Base-by-base conservation (phyloP, 2,888 invertebrate species). In the Epirrita christyi region DNA sequence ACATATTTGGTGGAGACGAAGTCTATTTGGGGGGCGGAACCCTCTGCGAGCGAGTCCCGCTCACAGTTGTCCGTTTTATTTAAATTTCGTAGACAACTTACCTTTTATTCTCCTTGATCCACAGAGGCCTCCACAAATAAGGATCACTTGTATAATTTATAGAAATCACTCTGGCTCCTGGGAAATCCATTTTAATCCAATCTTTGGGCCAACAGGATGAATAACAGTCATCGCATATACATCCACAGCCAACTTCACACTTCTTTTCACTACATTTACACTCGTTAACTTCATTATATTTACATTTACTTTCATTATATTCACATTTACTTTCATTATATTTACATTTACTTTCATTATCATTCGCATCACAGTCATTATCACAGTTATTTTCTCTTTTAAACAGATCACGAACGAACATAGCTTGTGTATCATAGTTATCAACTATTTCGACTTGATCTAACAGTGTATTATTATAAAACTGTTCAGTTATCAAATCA, bases 191-290 rank as follows among this genome's bases (percentile, higher is more conserved):
- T 0, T 96, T 94, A 21, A 98, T 82, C 98, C 98, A 98, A 78
- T 98, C 97, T 59, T 94, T 92, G 0, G 97, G 97, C 97, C 97
- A 97, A 74, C 97, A 97, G 9, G 85, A 80, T 0, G 94, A 94
- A 71, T 94, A 94, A 51, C 92, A 93, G 3, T 85, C 76, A 28
- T 86, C 88, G 47, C 91, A 91, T 0, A 83, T 61, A 53, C 92
- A 92, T 0, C 91, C 91, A 37, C 91, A 91, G 0, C 91, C 92
- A 0, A 76, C 64, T 29, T 78, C 76, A 42, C 90, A 89, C 37
- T 66, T 58, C 42, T 68, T 73, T 6, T 71, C 72, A 13, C 55
- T 67, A 63, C 78, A 79, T 63, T 73, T 71, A 59, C 80, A 81
- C 47, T 64, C 62, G n/a, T 71, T 64, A 37, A 58, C 50, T 44